Base-by-base conservation (phyloP, 2,113 vertebrate genomes). In the Empidonax traillii region DNA sequence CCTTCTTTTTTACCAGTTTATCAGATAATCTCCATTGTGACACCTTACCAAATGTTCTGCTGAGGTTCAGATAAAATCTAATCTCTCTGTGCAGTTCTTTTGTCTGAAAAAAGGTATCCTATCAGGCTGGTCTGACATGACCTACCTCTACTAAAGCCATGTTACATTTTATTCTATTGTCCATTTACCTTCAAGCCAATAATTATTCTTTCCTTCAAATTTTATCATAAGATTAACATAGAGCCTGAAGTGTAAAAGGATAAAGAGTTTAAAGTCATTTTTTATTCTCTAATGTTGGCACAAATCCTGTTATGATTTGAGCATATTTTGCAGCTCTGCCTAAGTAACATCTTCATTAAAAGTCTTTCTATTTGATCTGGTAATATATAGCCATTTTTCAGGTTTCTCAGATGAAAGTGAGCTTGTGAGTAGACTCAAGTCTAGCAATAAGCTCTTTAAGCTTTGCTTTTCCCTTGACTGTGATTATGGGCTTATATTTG, bases 71-170 rank as follows among this genome's bases (percentile, higher is more conserved):
- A 96, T 97, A 96, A 94, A 86, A 96, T 97, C 95, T 92, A 86
- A 94, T 92, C 91, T 93, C 72, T 63, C 52, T 72, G 33, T 80
- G 43, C 79, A 65, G 83, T 96, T 94, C 96, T 94, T 97, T 96
- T 97, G 96, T 97, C 86, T 95, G 80, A 24, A 89, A 91, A 92
- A 92, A 3, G 37, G 43, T 95, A 46, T 95, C 65, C 27, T 93
- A 94, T 96, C 91, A 37, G 95, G 68, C 89, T 96, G 52, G 22
- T 90, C 89, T 97, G 94, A 96, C 96, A 95, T 93, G 96, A 97
- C 95, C 94, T 92, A 53, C 59, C 65, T 89, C 92, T 68, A 39
- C 27, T 83, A 78, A 94, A 65, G 14, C 80, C 65, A 24, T 71
- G 56, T 78, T 92, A 59, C 80, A 41, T 84, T 93, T 95, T 77